Base-by-base conservation (phyloP, 1,140 invertebrate genomes). In the Drosophila biarmipes region DNA sequence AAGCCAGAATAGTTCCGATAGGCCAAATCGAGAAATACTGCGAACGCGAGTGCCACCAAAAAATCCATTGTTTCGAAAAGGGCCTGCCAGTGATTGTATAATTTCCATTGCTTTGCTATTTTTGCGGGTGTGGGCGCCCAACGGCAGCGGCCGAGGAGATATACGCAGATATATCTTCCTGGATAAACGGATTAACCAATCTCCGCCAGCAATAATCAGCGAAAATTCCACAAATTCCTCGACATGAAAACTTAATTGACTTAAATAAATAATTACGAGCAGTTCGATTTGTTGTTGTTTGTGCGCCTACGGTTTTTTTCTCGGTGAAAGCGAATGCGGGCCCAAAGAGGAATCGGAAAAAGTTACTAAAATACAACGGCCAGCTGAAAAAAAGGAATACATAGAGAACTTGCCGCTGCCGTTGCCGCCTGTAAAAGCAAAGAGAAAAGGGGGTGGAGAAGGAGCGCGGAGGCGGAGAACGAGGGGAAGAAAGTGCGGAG, bases 321-420 rank as follows among this genome's bases (percentile, higher is more conserved):
- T 73, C 78, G 69, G 64, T 75, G 46, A 82, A 82, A 79, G 71
- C 84, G 82, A 86, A 86, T 68, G 84, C 78, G 66, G 53, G 31
- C 63, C 61, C 75, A 86, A 86, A 89, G 37, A 56, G 71, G 54
- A 86, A 82, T 82, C 45, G 84, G 57, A 68, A 51, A 72, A 86
- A 86, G 54, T 87, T 64, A 72, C 57, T 49, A 46, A 66, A 73
- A 55, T 43, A 38, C 48, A 69, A 55, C 24, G 54, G 51, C n/a
- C 37, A 24, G 11, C 14, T 49, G 24, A 46, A 53, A 34, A 76
- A 53, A 75, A 81, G 64, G 78, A 87, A 71, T 74, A 74, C 40
- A 78, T 56, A 73, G 64, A 81, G 42, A 78, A 62, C 38, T 71
- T 49, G 75, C 74, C 79, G 81, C 82, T 82, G 82, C 61, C 81